phyloP scores from a whole-genome alignment of 2,888 invertebrate genomes.

The Cheilosia soror region DNA sequence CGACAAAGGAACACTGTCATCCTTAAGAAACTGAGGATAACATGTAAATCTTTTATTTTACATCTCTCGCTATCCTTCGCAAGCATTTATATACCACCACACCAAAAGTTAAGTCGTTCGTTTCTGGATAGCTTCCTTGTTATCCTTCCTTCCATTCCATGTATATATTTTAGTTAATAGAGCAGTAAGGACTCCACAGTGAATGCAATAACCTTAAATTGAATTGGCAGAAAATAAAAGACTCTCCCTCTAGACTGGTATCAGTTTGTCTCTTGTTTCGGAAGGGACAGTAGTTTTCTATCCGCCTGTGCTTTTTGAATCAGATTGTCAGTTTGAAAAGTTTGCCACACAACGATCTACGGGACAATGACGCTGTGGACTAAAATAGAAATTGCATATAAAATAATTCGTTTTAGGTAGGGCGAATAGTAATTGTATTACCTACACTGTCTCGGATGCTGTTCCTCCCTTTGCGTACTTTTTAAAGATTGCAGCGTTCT shows the following conservation, averaged over 20 bases:
- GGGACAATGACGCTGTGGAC: not conserved
- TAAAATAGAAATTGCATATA: slow-evolving; percentile 19
- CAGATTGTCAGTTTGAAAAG: slow-evolving; percentile 26
- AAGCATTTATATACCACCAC: not conserved
- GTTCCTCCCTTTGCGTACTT: too few species aligned
- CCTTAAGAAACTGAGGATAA: not conserved
- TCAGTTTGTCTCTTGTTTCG: slow-evolving; percentile 5
- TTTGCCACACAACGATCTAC: slow-evolving; percentile 11
- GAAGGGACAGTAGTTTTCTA: slow-evolving; percentile 7
- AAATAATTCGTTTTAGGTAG: slow-evolving; percentile 15
- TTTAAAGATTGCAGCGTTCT: too few species aligned
- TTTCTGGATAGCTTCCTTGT: not conserved
- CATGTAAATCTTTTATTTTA: not conserved
- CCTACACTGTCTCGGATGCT: too few species aligned
- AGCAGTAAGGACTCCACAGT: slow-evolving; percentile 19
- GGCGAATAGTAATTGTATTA: not conserved
- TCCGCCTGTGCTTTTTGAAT: not conserved
- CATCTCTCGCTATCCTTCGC: not conserved
- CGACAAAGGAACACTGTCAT: not conserved
- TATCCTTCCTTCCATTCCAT: not conserved
- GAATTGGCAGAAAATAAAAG: slow-evolving; percentile 28
- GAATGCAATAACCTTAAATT: slow-evolving; percentile 32
- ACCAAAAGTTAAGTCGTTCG: not conserved
- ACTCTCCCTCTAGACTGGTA: slow-evolving; percentile 8
- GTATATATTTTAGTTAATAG: slow-evolving; percentile 5